phyloP scores from a whole-genome alignment of 2,888 invertebrate species.

The Adelphocoris suturalis region DNA sequence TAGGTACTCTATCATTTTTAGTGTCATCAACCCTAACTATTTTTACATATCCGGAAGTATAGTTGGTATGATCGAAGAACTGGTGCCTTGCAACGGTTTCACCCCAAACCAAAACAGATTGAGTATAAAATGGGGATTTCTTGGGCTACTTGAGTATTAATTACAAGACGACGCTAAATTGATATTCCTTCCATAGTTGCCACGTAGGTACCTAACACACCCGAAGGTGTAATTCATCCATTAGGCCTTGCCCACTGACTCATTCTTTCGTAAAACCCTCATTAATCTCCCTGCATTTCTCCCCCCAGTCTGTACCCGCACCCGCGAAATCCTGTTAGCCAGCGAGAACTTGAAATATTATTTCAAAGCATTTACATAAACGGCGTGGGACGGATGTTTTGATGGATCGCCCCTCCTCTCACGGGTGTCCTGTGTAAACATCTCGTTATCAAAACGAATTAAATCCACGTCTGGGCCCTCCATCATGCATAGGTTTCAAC shows the following conservation, averaged over 20 bases:
- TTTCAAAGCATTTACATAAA: conserved; percentile 27
- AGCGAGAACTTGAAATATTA: not conserved
- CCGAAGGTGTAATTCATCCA: conserved; percentile 26
- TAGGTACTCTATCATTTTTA: too few relatives aligned
- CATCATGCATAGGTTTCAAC: not conserved
- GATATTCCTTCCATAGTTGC: not conserved
- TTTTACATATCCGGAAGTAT: too few relatives aligned
- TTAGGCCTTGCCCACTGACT: not conserved
- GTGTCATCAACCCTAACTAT: too few relatives aligned
- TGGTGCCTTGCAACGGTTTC: too few relatives aligned
- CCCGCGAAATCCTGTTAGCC: conserved; percentile 27
- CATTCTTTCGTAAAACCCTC: not conserved
- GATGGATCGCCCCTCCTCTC: conserved; percentile 13
- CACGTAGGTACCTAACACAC: not conserved
- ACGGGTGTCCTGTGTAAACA: not conserved
- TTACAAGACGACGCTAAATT: not conserved
- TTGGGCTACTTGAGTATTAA: too few relatives aligned
- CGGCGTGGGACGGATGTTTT: conserved; percentile 42
- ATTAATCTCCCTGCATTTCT: conserved; percentile 9
- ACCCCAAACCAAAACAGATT: too few relatives aligned
- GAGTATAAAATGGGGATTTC: too few relatives aligned
- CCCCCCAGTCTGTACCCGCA: not conserved
- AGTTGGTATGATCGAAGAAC: too few relatives aligned
- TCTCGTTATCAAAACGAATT: conserved; percentile 39
- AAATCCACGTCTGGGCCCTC: conserved; percentile 1